Evolutionary conservation across 2,888 invertebrate genomes (phyloP), one percentile per base, ranked within the genome.

Genomic region (Sarcophaga rosellei): DNA sequence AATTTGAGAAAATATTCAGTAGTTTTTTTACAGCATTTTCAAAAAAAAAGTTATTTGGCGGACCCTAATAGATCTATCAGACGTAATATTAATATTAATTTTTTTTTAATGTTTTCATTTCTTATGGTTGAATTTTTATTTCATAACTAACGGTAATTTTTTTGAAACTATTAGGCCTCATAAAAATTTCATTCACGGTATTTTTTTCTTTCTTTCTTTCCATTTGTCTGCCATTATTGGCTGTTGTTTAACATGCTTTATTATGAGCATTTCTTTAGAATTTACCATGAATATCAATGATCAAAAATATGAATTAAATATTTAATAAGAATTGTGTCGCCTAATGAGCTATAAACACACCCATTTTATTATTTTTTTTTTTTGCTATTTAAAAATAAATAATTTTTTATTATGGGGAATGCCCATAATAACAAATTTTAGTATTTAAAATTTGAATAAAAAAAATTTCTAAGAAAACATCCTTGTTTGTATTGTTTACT

Each of bases 261-360:
- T 35, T 35, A 35, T 35, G 35, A 35, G 35, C 35, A 35, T 35
- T 35, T 8, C 35, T 1, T 35, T 35, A 35, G 2, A 1, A 35
- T 35, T 2, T 35, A 5, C 23, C 12, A n/a, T 79, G 83, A 78
- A 83, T 83, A 73, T 61, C n/a, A 83, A 83, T 65, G 47, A 74
- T 45, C 15, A 79, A 70, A 79, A 75, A 53, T 74, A 79, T 84
- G 79, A 84, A 75, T 79, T 45, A 62, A 68, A 75, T 21, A 59
- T 53, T 63, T 79, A 79, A 72, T 77, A 77, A 57, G 20, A 62
- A 20, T 20, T 63, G 35, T 12, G 23, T 72, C 25, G 65, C 25
- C 12, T 61, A 72, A 25, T 23, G 23, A 68, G 61, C 35, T 35
- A 35, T 35, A 69, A 57, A 70, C 62, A 75, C 81, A 62, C 62